Evolutionary conservation across 2,113 vertebrate species (phyloP), one percentile per base, ranked within the genome.

Genomic region (Patagioenas fasciata): DNA sequence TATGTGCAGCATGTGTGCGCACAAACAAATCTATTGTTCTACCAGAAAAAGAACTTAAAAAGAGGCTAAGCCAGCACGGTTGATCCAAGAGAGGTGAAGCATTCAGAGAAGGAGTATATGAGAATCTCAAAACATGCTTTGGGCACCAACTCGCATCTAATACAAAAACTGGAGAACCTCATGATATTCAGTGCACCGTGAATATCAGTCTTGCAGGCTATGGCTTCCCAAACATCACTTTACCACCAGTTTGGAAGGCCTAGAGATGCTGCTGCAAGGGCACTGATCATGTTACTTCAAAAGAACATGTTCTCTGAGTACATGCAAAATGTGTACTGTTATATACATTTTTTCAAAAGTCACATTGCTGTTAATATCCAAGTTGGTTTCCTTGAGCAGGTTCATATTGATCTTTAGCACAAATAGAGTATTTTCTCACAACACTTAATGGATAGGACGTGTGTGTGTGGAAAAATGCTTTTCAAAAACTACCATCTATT

Each of bases 311-410:
- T 96, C 80, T 61, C 32, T n/a, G 54, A 56, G 25, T 17, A 50
- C 1, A 1, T 51, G 47, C 17, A 74, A 90, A 71, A 85, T 26
- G 32, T 15, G 6, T 51, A 64, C 25, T 5, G 8, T 38, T 36
- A 13, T 28, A 34, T 61, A 60, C 5, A 40, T 51, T 40, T 81
- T 81, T 87, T 70, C 66, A 69, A 57, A 93, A 91, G 51, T 77
- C 50, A 72, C 29, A 28, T n/a, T 54, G 54, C n/a, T 88, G 57
- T 77, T 53, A 80, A 61, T 57, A 91, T 18, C 54, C 36, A 62
- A 13, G 83, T 72, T 78, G 64, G n/a, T 70, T 87, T 95, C 70
- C 34, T 86, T 53, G 56, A 81, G 67, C 44, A 73, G 61, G 50
- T 36, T 73, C 26, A 60, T 75, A 83, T 16, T 64, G 66, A 58